phyloP scores from a whole-genome alignment of 2,113 vertebrate species.

The Sisor rabdophorus region DNA sequence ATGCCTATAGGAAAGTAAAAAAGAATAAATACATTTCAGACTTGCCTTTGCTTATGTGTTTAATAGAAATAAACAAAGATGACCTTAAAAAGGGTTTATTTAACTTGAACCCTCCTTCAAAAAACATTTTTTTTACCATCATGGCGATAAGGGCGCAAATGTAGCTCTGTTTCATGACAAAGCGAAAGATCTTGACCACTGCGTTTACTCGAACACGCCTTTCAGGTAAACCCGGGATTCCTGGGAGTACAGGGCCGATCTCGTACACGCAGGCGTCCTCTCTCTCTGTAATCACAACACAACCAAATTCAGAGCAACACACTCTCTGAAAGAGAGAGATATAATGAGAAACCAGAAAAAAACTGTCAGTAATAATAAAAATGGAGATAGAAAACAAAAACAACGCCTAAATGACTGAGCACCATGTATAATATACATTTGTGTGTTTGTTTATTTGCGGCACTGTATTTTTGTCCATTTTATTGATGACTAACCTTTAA shows the following conservation, averaged over 20 bases:
- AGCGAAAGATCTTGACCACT: conserved; percentile 79
- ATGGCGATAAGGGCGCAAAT: conserved; percentile 77
- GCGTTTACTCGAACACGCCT: conserved; percentile 66
- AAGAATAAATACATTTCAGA: not conserved
- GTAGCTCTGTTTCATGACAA: conserved; percentile 95
- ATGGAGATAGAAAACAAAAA: no score
- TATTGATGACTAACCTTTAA: conserved; percentile 65
- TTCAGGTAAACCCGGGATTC: conserved; percentile 23
- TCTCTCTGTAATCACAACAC: conserved; percentile 55
- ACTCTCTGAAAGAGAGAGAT: not conserved
- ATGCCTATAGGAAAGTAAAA: conserved; percentile 72
- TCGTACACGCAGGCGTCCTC: conserved; percentile 57
- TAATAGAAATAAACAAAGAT: not conserved
- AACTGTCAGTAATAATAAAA: not conserved
- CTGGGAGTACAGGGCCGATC: conserved; percentile 62
- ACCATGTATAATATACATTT: no score
- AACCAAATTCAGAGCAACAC: conserved; percentile 7
- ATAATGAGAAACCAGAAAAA: not conserved
- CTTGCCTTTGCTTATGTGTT: not conserved
- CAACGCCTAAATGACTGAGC: no score
- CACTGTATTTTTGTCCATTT: not conserved
- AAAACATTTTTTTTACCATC: no score
- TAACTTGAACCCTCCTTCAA: no score
- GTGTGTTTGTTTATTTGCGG: not conserved
- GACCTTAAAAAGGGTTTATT: not conserved